Base-by-base conservation (phyloP, 1,140 invertebrate genomes). In the Formica selysi region DNA sequence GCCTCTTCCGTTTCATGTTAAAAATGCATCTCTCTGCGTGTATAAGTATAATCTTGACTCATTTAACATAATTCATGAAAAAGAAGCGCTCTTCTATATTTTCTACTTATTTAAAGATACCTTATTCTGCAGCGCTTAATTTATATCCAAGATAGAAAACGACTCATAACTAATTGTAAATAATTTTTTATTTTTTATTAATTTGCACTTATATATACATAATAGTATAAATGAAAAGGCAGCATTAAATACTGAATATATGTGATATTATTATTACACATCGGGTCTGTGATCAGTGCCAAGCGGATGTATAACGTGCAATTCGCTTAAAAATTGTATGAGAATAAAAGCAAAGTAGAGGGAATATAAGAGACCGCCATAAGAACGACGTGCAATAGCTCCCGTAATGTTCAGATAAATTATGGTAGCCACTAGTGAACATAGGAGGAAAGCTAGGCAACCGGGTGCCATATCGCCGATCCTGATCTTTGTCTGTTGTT, bases 381-480 rank as follows among this genome's bases (percentile, higher is more conserved):
- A 95, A 11, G 93, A 93, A 7, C 64, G 88, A 10, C 95, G 87
- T 19, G 91, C 93, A 0, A 87, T 70, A 61, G 93, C 92, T 5
- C 91, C 93, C 0, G 92, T 94, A 2, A 91, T 81, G 36, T 91
- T 93, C 0, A 95, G 41, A 48, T 95, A 95, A 41, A 92, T 85
- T 38, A 93, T 65, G 2, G 94, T 93, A 7, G 74, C 74, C 19
- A 91, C 11, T 8, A 95, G 88, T 2, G 93, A 95, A 41, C 91
- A 92, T 0, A 95, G 84, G 2, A 95, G 91, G 74, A 95, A 95
- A 22, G 92, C 91, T 5, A 95, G 57, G 80, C 93, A 94, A 2
- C 94, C 94, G 6, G 93, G 93, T 64, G 93, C 93, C 94, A 95
- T 93, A 64, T 94, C 90, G 71, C 94, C 93, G 16, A 91, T 90